Evolutionary conservation across 2,888 invertebrate genomes (phyloP).

Genomic region (Netelia inedita): DNA sequence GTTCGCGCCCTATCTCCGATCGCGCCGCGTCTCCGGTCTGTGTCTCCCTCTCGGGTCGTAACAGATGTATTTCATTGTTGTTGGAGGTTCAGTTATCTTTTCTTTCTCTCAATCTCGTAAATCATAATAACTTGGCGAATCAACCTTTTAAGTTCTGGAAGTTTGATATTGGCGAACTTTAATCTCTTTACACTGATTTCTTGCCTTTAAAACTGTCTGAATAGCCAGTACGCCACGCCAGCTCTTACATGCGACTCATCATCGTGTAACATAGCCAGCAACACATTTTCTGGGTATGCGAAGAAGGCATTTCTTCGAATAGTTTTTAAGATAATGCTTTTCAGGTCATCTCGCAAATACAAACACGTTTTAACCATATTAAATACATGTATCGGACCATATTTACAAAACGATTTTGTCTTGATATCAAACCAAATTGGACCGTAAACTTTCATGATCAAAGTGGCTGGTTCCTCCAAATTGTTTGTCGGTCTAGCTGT

Average conservation of each 20-base stretch:
- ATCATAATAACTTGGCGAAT: no score
- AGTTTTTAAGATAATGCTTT: constrained; percentile 49
- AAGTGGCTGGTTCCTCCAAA: constrained; percentile 21
- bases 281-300: constrained; percentile 75
- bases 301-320: constrained; percentile 72
- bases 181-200: constrained; percentile 6
- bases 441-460: constrained; percentile 62
- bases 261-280: constrained; percentile 74
- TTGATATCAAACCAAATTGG: constrained; percentile 69
- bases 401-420: constrained; percentile 26
- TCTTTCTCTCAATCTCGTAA: no score
- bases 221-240: constrained; percentile 85
- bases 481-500: background rate
- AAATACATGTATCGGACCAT: constrained; percentile 60
- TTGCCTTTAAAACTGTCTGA: background rate
- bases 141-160: no score
- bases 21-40: no score
- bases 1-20: no score
- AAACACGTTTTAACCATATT: constrained; percentile 35
- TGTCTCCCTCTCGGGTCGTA: no score
- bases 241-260: constrained; percentile 9
- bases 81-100: no score
- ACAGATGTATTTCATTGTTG: no score
- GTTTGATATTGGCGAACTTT: no score
- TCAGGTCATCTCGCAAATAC: constrained; percentile 28